Conservation (phyloP, 2,888 invertebrate species). For the Reticulitermes lucifugus region DNA sequence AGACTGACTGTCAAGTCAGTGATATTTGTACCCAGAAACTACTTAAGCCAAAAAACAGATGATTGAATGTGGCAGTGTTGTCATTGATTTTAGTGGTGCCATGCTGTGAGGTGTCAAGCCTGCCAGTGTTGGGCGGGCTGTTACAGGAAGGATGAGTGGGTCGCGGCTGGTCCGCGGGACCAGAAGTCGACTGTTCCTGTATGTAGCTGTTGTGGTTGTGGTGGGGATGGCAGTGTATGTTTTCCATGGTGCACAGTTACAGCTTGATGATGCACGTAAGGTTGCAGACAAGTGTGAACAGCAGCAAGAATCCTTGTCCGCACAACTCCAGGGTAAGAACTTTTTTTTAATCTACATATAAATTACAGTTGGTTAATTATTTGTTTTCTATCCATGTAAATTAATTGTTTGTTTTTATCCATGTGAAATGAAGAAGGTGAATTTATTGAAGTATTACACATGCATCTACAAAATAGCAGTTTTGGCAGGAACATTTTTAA, state of each 20-base stretch:
- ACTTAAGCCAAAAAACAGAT: too few relatives aligned
- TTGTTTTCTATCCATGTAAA: too few relatives aligned
- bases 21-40: neutral
- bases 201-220: conserved; percentile 66
- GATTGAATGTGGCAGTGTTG: too few relatives aligned
- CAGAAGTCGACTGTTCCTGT: conserved; percentile 69
- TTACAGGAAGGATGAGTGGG: conserved; percentile 62
- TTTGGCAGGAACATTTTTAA: too few relatives aligned
- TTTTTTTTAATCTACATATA: too few relatives aligned
- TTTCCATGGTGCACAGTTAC: conserved; percentile 70
- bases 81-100: neutral
- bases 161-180: conserved; percentile 70
- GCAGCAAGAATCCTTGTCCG: conserved; percentile 70
- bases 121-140: conserved; percentile 13
- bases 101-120: conserved; percentile 28
- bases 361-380: too few relatives aligned
- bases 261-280: conserved; percentile 68
- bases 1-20: too few relatives aligned
- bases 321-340: conserved; percentile 69
- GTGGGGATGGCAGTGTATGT: conserved; percentile 69
- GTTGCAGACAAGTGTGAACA: conserved; percentile 68
- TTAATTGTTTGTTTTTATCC: too few relatives aligned
- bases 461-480: too few relatives aligned
- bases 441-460: too few relatives aligned
- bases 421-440: too few relatives aligned